phyloP scores from a whole-genome alignment of 1,140 invertebrate genomes.

The Mylabris phalerata region DNA sequence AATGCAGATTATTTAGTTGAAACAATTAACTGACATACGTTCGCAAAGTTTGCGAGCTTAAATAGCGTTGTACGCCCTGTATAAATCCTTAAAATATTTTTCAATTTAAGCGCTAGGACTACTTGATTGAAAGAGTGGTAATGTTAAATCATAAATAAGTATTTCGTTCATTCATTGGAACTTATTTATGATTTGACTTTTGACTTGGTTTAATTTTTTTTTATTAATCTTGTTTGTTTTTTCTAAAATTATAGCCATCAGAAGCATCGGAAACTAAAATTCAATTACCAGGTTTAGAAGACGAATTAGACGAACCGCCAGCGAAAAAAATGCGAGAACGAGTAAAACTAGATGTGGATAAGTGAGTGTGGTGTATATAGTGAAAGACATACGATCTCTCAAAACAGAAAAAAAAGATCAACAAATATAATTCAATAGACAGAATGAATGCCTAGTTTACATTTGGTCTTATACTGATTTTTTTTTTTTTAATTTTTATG shows the following conservation, averaged over 20 bases:
- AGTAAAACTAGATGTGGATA: constrained; percentile 34
- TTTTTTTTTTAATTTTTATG: neutral
- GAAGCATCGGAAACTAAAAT: constrained; percentile 70
- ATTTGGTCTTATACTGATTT: neutral
- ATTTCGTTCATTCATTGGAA: too few species aligned
- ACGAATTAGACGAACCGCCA: constrained; percentile 50
- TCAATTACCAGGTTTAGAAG: constrained; percentile 62
- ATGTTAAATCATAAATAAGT: too few species aligned
- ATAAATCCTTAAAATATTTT: too few species aligned
- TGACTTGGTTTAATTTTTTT: too few species aligned
- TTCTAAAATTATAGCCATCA: constrained; percentile 50
- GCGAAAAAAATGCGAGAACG: constrained; percentile 42
- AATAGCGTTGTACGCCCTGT: too few species aligned
- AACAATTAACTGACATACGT: too few species aligned
- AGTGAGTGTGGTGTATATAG: constrained; percentile 29
- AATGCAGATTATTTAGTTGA: too few species aligned
- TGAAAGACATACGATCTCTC: constrained; percentile 10
- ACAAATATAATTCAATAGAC: neutral
- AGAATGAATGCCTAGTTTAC: neutral
- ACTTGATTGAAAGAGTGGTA: too few species aligned
- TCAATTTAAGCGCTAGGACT: too few species aligned
- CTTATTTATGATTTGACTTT: too few species aligned
- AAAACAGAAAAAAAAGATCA: neutral
- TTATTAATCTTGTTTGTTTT: neutral
- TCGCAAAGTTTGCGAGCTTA: too few species aligned